Evolutionary conservation across 2,888 invertebrate genomes (phyloP).

Genomic region (Acrobasis consociella): DNA sequence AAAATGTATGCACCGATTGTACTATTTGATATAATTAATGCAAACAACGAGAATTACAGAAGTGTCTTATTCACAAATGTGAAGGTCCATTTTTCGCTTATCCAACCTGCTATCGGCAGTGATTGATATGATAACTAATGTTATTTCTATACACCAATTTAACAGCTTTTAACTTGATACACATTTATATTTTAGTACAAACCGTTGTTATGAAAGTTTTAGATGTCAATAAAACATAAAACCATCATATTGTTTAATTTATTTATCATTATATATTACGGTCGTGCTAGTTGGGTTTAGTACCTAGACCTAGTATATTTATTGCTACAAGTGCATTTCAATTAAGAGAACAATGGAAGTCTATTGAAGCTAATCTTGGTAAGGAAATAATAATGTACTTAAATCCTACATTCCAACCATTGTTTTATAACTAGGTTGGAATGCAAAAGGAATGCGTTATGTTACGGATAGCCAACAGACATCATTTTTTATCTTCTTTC

Average conservation of each 20-base stretch:
- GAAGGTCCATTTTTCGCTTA: constrained; percentile 66
- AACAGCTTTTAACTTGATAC: constrained; percentile 76
- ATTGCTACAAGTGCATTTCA: not conserved
- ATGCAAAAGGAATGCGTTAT: no score
- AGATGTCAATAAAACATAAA: constrained; percentile 79
- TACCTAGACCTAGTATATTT: not conserved
- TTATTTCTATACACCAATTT: constrained; percentile 63
- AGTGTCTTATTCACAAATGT: constrained; percentile 55
- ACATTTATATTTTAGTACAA: constrained; percentile 82
- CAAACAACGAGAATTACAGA: constrained; percentile 50
- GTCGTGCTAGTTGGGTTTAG: not conserved
- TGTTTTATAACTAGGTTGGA: not conserved
- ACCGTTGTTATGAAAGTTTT: constrained; percentile 79
- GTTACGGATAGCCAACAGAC: no score
- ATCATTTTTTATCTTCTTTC: no score
- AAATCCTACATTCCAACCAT: not conserved
- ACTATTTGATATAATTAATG: constrained; percentile 36
- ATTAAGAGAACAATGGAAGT: not conserved
- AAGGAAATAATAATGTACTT: not conserved
- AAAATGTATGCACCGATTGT: constrained; percentile 42
- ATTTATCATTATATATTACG: constrained; percentile 32
- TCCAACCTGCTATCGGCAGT: constrained; percentile 60
- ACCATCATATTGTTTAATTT: constrained; percentile 45
- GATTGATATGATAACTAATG: constrained; percentile 59
- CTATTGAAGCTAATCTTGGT: not conserved